These are phyloP conservation scores for Egretta garzetta DNA, from an alignment of 2,113 vertebrate species.

Conservation along the genomic window DNA sequence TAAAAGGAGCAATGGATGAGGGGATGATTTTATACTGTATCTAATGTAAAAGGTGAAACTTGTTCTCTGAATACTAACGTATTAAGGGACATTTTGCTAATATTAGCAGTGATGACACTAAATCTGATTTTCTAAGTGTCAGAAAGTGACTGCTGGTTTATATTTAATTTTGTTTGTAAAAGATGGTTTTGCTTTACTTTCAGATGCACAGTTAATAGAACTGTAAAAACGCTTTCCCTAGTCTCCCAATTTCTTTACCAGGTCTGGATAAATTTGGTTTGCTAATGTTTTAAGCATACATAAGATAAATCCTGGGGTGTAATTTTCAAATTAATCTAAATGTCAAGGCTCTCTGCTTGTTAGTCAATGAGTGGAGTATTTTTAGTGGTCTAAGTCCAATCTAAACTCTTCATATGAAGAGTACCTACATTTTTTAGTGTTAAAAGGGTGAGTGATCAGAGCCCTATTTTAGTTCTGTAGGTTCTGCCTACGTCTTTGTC, in stretches of 20 bases:
- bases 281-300: conserved; percentile 30
- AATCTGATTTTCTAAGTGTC: background rate
- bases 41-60: conserved; percentile 30
- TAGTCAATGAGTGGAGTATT: conserved; percentile 16
- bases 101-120: conserved; percentile 33
- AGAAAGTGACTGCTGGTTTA: background rate
- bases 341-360: conserved; percentile 20
- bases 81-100: conserved; percentile 34
- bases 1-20: conserved; percentile 20
- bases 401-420: conserved; percentile 6
- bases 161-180: conserved; percentile 34
- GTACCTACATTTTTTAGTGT: background rate
- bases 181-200: background rate
- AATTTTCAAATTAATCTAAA: conserved; percentile 60
- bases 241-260: background rate
- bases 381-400: conserved; percentile 5
- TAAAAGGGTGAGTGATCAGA: background rate
- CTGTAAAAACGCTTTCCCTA: background rate
- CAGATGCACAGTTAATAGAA: conserved; percentile 5
- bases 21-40: conserved; percentile 12
- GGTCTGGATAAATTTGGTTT: conserved; percentile 26
- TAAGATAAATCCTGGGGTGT: background rate
- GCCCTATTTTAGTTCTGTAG: background rate
- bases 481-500: background rate
- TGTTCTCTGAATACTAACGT: conserved; percentile 6